These are phyloP conservation scores for Micrasema minimum DNA, from an alignment of 1,140 invertebrate species.

Conservation along the genomic window DNA sequence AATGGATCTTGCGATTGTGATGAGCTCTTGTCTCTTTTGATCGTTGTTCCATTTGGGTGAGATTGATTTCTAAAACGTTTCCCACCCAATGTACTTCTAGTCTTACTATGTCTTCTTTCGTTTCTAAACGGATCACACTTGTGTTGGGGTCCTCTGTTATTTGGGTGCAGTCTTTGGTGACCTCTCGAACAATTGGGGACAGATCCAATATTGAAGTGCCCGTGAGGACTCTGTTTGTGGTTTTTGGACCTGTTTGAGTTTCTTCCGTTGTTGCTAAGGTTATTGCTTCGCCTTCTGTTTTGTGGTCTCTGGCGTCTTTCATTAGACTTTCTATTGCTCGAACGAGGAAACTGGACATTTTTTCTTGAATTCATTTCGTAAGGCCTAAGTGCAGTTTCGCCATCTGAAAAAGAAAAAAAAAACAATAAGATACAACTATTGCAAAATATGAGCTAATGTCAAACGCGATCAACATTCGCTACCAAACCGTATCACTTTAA, in stretches of 20 bases:
- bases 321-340: not conserved
- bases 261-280: constrained; percentile 32
- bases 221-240: constrained; percentile 2
- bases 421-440: not conserved
- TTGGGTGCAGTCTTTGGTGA: constrained; percentile 44
- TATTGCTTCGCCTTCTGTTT: constrained; percentile 40
- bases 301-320: constrained; percentile 13
- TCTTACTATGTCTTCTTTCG: constrained; percentile 34
- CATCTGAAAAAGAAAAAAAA: constrained; percentile 7
- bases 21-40: not conserved
- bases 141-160: constrained; percentile 32
- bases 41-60: constrained; percentile 11
- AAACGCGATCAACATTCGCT: too few relatives aligned
- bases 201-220: not conserved
- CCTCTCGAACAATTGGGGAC: constrained; percentile 11
- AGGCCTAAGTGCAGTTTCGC: not conserved
- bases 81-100: constrained; percentile 26
- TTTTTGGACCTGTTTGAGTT: constrained; percentile 13
- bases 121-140: constrained; percentile 40
- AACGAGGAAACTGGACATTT: too few relatives aligned
- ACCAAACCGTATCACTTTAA: too few relatives aligned
- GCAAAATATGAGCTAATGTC: too few relatives aligned
- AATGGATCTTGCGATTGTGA: too few relatives aligned
- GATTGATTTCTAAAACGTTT: constrained; percentile 29
- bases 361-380: not conserved